A percentile compares a stretch with the other conserved stretches of the same genome.
Evolutionary conservation across 2,888 invertebrate genomes (phyloP).

Genomic region (Miltochrista miniata): DNA sequence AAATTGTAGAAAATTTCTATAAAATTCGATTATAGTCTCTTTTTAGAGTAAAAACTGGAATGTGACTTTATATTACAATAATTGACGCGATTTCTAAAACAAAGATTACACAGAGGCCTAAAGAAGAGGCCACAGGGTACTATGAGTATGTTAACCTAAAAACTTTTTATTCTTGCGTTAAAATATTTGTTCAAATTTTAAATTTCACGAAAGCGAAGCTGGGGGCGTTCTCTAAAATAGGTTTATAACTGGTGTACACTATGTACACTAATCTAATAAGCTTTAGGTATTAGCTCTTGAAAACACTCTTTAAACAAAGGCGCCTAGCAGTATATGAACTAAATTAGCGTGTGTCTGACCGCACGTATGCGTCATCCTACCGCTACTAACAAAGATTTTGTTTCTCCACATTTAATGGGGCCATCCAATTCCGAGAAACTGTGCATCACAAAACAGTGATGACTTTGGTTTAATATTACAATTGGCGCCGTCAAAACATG

Average conservation of each 20-base stretch:
- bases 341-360: conserved; percentile 27
- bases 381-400: conserved; percentile 49
- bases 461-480: conserved; percentile 1
- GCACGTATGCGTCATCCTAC: conserved; percentile 46
- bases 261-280: conserved; percentile 17
- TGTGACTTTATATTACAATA: too few relatives aligned
- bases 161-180: too few relatives aligned
- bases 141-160: too few relatives aligned
- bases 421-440: conserved; percentile 51
- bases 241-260: not conserved
- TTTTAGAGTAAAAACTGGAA: too few relatives aligned
- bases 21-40: too few relatives aligned
- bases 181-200: too few relatives aligned
- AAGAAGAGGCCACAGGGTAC: too few relatives aligned
- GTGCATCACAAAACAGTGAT: conserved; percentile 10
- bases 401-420: conserved; percentile 56
- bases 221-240: too few relatives aligned
- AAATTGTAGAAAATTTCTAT: too few relatives aligned
- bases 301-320: conserved; percentile 28
- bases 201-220: too few relatives aligned
- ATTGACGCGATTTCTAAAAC: too few relatives aligned
- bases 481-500: not conserved
- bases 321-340: conserved; percentile 22
- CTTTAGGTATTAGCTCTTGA: conserved; percentile 21
- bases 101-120: too few relatives aligned